Percentiles rank a stretch among this genome's conserved stretches.
These are phyloP conservation scores for Ischnus inquisitorius DNA, from an alignment of 2,888 invertebrate genomes.

Conservation along the genomic window DNA sequence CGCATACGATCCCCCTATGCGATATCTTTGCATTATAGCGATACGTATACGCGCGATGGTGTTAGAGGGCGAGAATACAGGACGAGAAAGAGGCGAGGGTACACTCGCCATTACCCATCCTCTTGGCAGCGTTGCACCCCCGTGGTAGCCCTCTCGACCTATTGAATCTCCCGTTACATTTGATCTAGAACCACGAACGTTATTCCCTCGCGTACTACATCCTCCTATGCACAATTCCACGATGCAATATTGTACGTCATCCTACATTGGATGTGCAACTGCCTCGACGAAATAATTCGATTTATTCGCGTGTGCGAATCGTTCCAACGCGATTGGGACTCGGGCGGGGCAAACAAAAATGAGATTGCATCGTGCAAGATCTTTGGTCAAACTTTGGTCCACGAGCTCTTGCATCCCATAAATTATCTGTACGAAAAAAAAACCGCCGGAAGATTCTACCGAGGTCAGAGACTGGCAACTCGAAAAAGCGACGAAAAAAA, in stretches of 20 bases:
- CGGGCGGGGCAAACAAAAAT: conserved; percentile 16
- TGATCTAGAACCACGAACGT: conserved; percentile 72
- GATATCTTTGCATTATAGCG: conserved; percentile 60
- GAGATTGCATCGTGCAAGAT: conserved; percentile 1
- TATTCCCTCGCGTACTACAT: conserved; percentile 43
- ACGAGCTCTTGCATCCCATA: conserved; percentile 46
- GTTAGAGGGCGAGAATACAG: conserved; percentile 46
- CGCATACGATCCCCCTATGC: conserved; percentile 28
- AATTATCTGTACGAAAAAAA: conserved; percentile 46
- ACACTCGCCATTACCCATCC: conserved; percentile 73
- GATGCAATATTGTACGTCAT: conserved; percentile 7
- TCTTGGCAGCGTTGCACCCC: conserved; percentile 40
- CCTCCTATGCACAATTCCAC: conserved; percentile 1
- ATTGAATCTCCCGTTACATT: conserved; percentile 72
- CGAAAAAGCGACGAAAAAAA: conserved; percentile 49
- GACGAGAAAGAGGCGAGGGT: conserved; percentile 48
- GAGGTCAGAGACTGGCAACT: conserved; percentile 41
- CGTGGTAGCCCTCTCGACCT: conserved; percentile 33
- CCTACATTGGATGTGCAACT: conserved; percentile 1
- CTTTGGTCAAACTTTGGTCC: conserved; percentile 7
- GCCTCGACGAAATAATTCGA: conserved; percentile 34
- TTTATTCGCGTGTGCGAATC: conserved; percentile 14
- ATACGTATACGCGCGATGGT: conserved; percentile 27
- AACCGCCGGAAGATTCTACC: not conserved
- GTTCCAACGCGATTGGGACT: conserved; percentile 28